Conservation (phyloP, 2,113 vertebrate genomes). For the Lynx canadensis region DNA sequence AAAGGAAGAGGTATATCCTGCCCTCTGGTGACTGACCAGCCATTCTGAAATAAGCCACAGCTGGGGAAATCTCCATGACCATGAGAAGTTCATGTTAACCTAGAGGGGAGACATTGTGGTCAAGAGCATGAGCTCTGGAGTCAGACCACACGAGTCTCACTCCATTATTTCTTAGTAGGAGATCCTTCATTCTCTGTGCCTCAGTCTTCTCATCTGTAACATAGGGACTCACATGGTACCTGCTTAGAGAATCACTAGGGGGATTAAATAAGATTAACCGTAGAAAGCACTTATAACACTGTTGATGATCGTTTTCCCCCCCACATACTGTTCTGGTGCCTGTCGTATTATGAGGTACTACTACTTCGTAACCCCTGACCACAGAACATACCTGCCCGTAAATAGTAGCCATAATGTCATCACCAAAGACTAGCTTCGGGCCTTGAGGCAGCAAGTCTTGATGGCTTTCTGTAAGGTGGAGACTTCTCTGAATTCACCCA, state of each 20-base stretch:
- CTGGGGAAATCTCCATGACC: not conserved
- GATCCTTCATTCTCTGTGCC: not conserved
- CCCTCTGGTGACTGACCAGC: not conserved
- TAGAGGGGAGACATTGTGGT: no score
- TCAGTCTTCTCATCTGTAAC: not conserved
- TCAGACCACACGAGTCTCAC: not conserved
- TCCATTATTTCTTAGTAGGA: not conserved
- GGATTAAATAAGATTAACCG: not conserved
- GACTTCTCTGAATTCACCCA: not conserved
- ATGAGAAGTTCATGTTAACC: not conserved
- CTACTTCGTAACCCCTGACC: accelerated
- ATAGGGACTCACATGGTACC: not conserved
- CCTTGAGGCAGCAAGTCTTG: not conserved
- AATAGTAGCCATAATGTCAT: not conserved
- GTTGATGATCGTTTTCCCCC: not conserved
- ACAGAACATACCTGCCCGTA: not conserved
- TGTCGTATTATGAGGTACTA: accelerated
- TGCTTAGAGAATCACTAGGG: not conserved
- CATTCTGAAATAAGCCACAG: not conserved
- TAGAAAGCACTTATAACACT: no score
- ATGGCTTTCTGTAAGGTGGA: not conserved
- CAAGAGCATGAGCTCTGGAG: not conserved
- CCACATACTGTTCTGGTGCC: accelerated
- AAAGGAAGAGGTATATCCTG: not conserved
- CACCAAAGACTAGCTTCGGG: not conserved